These are phyloP conservation scores for Lutjanus campechanus DNA, from an alignment of 2,797 vertebrate species.

Conservation along the genomic window DNA sequence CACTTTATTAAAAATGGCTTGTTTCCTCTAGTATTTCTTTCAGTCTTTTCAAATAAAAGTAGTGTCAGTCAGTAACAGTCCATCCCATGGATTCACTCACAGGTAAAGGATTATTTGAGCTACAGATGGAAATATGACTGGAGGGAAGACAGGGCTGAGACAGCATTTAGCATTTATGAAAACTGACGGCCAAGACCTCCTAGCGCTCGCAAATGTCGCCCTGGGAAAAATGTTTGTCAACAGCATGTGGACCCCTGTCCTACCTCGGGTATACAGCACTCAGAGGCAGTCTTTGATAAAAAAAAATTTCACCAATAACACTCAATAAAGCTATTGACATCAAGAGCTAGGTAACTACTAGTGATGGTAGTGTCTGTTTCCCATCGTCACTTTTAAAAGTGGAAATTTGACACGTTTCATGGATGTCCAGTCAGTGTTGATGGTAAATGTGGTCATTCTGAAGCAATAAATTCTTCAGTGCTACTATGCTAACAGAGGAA, in stretches of 20 bases:
- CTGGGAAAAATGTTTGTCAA: background rate
- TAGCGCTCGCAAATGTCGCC: background rate
- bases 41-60: background rate
- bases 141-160: background rate
- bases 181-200: background rate
- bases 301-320: background rate
- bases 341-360: background rate
- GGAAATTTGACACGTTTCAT: no score
- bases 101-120: constrained; percentile 3
- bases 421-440: no score
- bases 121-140: constrained; percentile 7
- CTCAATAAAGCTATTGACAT: background rate
- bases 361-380: background rate
- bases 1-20: constrained; percentile 3
- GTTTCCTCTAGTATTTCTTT: background rate
- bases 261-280: no score
- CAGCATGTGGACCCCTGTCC: background rate
- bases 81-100: constrained; percentile 4
- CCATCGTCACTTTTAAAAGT: no score
- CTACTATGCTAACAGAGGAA: no score
- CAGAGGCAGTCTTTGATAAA: background rate
- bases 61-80: background rate
- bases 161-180: constrained; percentile 5
- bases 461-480: no score
- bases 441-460: no score